phyloP scores from a whole-genome alignment of 2,888 invertebrate genomes.

The Lycocerus yunnanus region DNA sequence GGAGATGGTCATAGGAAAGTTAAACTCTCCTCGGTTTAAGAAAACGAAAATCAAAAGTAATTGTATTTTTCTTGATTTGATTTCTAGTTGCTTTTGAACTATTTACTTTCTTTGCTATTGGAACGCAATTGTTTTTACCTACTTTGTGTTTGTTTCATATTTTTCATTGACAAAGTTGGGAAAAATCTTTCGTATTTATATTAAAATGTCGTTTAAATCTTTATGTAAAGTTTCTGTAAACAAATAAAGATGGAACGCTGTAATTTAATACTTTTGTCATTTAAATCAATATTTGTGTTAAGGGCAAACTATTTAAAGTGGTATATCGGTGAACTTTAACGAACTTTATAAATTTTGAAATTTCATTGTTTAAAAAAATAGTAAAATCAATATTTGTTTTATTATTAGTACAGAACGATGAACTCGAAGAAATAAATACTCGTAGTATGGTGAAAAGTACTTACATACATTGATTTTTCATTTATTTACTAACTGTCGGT shows the following conservation, averaged over 20 bases:
- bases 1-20: too few relatives aligned
- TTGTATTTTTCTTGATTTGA: too few relatives aligned
- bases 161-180: too few relatives aligned
- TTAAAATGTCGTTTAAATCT: too few relatives aligned
- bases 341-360: neutral
- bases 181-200: too few relatives aligned
- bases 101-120: too few relatives aligned
- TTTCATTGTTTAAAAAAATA: neutral
- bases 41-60: too few relatives aligned
- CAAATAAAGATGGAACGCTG: neutral
- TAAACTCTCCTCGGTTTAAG: too few relatives aligned
- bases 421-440: neutral
- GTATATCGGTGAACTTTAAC: neutral
- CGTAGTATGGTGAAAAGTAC: neutral
- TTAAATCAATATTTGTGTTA: neutral
- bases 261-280: neutral
- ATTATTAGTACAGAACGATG: neutral
- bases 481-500: neutral
- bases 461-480: neutral
- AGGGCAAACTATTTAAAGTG: neutral
- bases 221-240: neutral
- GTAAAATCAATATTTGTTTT: neutral
- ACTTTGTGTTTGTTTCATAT: too few relatives aligned
- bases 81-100: too few relatives aligned
- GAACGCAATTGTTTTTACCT: too few relatives aligned